Evolutionary conservation across 2,113 vertebrate species (phyloP), one percentile per base, ranked within the genome.

Genomic region (Phyllopteryx taeniolatus): DNA sequence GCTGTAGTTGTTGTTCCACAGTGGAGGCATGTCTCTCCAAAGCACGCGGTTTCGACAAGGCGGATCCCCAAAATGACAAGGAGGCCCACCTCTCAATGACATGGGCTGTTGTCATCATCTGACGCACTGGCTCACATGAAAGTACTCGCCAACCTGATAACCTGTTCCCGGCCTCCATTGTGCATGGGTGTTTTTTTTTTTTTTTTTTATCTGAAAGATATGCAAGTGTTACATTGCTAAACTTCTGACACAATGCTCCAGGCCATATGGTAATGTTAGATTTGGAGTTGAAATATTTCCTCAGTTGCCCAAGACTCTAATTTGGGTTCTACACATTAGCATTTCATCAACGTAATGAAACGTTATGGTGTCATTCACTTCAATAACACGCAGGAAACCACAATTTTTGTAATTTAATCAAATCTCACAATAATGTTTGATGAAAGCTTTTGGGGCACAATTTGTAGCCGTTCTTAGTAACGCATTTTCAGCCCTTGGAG

Each of bases 251-350:
- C 77, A 47, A 74, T 78, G 73, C 82, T 79, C 64, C 76, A 20
- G 20, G 81, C 75, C 81, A 88, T 84, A 90, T 91, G 83, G 79
- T 68, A 82, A 70, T 75, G 83, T 86, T 80, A 83, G 84, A 85
- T 85, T 87, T 78, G 19, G 57, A 79, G 72, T 76, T 77, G 81
- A 67, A 74, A 67, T 65, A 46, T 62, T 76, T 72, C 69, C 15
- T 78, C 49, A 15, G 0, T 57, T 74, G 75, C 65, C 70, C 70
- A 71, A 71, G 65, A 70, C 44, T 65, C 73, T 10, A 19, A 8
- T 73, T 62, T 72, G 77, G 44, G 81, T 74, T 69, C 51, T 68
- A 15, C 84, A 81, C 64, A 82, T 85, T 69, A 74, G 81, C 78
- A 77, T 79, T 73, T 78, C n/a, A 85, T 83, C 44, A 19, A 57